A percentile compares a stretch with the other conserved stretches of the same genome.
phyloP scores from a whole-genome alignment of 2,113 vertebrate species.

The Chelonoidis abingdonii region DNA sequence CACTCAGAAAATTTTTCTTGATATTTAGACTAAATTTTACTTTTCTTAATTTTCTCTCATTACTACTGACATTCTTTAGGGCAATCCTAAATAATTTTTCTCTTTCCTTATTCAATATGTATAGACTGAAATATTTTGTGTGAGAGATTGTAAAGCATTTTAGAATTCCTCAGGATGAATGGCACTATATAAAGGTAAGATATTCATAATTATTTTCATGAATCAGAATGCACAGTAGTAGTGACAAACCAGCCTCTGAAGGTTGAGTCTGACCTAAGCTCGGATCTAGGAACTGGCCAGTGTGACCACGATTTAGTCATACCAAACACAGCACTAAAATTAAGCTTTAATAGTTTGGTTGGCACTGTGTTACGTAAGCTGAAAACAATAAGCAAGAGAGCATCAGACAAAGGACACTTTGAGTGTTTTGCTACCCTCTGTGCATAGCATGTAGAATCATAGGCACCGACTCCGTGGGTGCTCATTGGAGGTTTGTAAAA shows the following conservation, averaged over 20 bases:
- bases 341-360: background rate
- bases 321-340: background rate
- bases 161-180: background rate
- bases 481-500: background rate
- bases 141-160: background rate
- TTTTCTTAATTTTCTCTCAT: background rate
- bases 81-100: background rate
- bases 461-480: background rate
- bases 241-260: background rate
- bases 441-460: background rate
- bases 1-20: background rate
- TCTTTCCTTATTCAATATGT: background rate
- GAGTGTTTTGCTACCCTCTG: background rate
- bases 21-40: background rate
- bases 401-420: slow-evolving; percentile 10
- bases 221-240: background rate
- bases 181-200: background rate
- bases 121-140: background rate
- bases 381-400: slow-evolving; percentile 20
- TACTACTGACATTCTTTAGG: background rate
- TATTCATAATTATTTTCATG: background rate
- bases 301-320: background rate
- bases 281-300: background rate
- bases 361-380: background rate
- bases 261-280: background rate